These are phyloP conservation scores for Ligdia adustata DNA, from an alignment of 2,888 invertebrate species.

Conservation along the genomic window DNA sequence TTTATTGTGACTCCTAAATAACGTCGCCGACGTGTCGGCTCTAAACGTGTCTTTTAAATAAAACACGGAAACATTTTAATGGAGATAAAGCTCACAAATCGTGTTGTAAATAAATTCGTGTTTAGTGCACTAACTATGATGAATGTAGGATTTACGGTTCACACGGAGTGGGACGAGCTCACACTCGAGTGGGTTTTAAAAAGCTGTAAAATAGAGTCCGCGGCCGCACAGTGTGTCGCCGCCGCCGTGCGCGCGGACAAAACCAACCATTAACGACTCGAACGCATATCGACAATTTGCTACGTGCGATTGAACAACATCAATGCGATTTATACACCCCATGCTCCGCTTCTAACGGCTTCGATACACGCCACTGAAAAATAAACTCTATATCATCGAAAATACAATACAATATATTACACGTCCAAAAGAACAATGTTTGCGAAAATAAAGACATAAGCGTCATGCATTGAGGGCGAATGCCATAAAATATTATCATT, in stretches of 20 bases:
- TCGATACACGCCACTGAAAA: conserved; percentile 25
- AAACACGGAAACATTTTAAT: conserved; percentile 40
- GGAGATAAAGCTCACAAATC: conserved; percentile 41
- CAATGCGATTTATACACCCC: conserved; percentile 75
- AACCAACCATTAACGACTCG: conserved; percentile 69
- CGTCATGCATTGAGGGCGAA: conserved; percentile 72
- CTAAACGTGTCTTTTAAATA: conserved; percentile 40
- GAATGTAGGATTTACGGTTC: conserved; percentile 47
- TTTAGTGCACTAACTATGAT: conserved; percentile 43
- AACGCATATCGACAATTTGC: conserved; percentile 79
- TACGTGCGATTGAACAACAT: conserved; percentile 79
- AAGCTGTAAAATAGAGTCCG: conserved; percentile 48
- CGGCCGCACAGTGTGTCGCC: conserved; percentile 52
- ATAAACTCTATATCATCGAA: conserved; percentile 6
- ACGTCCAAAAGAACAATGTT: conserved; percentile 40
- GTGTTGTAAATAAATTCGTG: conserved; percentile 36
- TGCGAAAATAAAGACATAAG: conserved; percentile 73
- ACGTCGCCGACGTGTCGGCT: conserved; percentile 34
- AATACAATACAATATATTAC: conserved; percentile 35
- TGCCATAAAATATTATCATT: conserved; percentile 80
- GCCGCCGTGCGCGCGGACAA: conserved; percentile 47
- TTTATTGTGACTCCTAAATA: conserved; percentile 37
- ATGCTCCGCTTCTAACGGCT: conserved; percentile 53
- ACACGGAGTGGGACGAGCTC: conserved; percentile 46
- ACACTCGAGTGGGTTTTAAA: conserved; percentile 63